Evolutionary conservation across 2,888 invertebrate species (phyloP).

Genomic region (Ischnura elegans): DNA sequence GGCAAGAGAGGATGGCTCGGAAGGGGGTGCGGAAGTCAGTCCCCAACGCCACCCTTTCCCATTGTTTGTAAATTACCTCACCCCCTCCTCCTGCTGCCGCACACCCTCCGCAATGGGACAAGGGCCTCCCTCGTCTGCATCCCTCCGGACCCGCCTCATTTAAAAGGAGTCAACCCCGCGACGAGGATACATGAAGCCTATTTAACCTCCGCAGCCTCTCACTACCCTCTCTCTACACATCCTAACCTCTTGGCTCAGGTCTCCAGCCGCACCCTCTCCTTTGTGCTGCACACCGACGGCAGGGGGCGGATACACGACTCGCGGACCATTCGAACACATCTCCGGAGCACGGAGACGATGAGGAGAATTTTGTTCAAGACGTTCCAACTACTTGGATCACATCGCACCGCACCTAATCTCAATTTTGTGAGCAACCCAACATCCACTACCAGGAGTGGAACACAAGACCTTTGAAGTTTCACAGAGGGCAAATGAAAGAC

Average conservation of each 20-base stretch:
- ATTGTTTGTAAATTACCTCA: constrained; percentile 64
- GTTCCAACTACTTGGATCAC: no score
- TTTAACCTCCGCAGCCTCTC: not conserved
- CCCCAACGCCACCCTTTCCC: constrained; percentile 44
- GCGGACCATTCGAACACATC: not conserved
- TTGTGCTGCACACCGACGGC: not conserved
- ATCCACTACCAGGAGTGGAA: no score
- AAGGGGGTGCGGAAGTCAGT: constrained; percentile 64
- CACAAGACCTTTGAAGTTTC: no score
- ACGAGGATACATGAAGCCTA: not conserved
- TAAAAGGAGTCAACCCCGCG: not conserved
- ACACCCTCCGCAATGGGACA: not conserved
- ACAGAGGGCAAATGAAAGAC: no score
- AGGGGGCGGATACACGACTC: not conserved
- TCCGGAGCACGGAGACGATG: not conserved
- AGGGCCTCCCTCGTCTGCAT: not conserved
- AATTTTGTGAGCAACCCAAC: no score
- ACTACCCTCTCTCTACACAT: not conserved
- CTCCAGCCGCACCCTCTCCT: not conserved
- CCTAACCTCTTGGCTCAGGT: not conserved
- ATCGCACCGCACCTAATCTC: no score
- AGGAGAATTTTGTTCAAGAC: no score
- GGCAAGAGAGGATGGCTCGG: not conserved
- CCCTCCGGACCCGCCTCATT: not conserved
- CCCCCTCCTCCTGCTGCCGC: not conserved